These are phyloP conservation scores for Lycocerus yunnanus DNA, from an alignment of 2,888 invertebrate species.

Conservation along the genomic window DNA sequence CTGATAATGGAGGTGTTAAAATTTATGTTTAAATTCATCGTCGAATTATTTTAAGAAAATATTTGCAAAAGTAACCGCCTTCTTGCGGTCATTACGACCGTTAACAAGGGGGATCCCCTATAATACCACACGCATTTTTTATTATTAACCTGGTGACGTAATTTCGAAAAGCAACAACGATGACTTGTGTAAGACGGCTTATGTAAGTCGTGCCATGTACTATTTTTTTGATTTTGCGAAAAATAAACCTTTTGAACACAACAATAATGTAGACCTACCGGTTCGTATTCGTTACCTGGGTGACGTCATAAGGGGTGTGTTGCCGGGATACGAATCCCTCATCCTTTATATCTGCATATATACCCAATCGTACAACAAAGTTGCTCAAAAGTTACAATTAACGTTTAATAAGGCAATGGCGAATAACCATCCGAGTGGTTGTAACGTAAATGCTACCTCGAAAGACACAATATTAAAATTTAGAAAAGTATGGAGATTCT, in stretches of 20 bases:
- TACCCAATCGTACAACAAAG: conserved; percentile 46
- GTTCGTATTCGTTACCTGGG: conserved; percentile 52
- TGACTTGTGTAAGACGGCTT: no score
- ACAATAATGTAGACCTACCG: conserved; percentile 36
- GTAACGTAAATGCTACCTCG: conserved; percentile 27
- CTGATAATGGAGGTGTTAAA: neutral
- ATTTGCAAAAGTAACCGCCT: neutral
- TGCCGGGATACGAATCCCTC: conserved; percentile 50
- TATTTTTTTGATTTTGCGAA: conserved; percentile 3
- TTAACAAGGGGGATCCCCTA: neutral
- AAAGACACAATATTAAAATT: conserved; percentile 51
- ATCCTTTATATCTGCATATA: conserved; percentile 32
- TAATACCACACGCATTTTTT: neutral
- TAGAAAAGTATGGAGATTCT: conserved; percentile 46
- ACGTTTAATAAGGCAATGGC: conserved; percentile 37
- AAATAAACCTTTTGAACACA: conserved; percentile 26
- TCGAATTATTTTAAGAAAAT: neutral
- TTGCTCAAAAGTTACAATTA: conserved; percentile 41
- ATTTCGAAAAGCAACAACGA: neutral
- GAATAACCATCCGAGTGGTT: conserved; percentile 21
- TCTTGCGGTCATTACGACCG: no score
- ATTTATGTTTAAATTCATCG: neutral
- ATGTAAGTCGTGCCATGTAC: neutral
- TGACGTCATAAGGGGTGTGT: conserved; percentile 55
- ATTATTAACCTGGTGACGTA: neutral